Base-by-base conservation (phyloP, 2,888 invertebrate genomes). In the Parthenolecanium corni region DNA sequence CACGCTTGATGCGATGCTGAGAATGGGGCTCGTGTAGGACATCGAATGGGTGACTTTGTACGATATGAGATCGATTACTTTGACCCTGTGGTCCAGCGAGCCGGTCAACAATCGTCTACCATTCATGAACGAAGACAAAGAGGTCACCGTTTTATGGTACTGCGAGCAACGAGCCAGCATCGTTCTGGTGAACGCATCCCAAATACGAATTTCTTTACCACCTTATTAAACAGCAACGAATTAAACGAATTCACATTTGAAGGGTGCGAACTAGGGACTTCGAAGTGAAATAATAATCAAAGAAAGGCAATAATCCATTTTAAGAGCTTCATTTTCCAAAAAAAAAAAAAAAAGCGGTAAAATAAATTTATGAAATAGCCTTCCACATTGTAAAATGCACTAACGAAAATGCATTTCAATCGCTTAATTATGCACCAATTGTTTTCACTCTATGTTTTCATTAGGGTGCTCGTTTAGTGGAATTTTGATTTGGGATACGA, bases 141-240 rank as follows among this genome's bases (percentile, higher is more conserved):
- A 86, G 0, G 94, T 97, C 1, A 97, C 84, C 0, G 95, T 92
- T 78, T 97, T 97, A 74, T 95, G 93, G 75, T 98, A 97, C 69
- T 91, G 87, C 2, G 86, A 86, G 67, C 97, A 81, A 69, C 82
- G 84, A 1, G 89, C 84, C 23, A 97, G 73, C 62, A 91, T 76
- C 72, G 86, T 85, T 11, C 94, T 94, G 25, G 92, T 91, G 56
- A 93, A 79, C 4, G 86, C 82, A 73, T 97, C 96, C 95, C 95
- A 97, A 0, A 97, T 86, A 74, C 86, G 85, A 5, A 95, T 84
- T 73, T 88, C 86, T 38, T 86, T 89, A 0, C 91, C 92, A 68
- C 94, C 82, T 79, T 54, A 16, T 68, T 66, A 64, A n/a, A 21
- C n/a, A 65, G 2, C n/a, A 52, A 25, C 40, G 16, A 11, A 20